These are phyloP conservation scores for Anomalospiza imberbis DNA, from an alignment of 2,797 vertebrate genomes.

Conservation along the genomic window DNA sequence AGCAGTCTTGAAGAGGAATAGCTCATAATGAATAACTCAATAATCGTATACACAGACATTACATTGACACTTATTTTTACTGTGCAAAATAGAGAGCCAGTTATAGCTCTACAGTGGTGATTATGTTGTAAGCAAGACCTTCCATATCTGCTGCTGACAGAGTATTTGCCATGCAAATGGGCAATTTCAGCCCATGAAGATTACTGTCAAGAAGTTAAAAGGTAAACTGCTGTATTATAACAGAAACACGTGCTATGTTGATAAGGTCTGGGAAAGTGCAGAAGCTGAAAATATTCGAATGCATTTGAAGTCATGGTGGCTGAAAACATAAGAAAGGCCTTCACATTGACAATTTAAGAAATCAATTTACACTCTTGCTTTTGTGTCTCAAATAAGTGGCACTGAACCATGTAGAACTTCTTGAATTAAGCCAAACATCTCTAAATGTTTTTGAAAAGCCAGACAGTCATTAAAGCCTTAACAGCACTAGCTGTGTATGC, in stretches of 20 bases:
- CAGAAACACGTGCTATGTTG: background rate
- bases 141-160: background rate
- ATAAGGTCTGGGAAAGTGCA: background rate
- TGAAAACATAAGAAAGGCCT: background rate
- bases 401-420: background rate
- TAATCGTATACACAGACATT: background rate
- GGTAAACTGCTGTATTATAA: background rate
- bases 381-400: background rate
- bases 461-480: background rate
- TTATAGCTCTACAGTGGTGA: background rate
- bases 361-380: background rate
- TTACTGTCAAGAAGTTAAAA: background rate
- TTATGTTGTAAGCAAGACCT: background rate
- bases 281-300: background rate
- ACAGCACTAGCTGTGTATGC: background rate
- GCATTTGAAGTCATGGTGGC: background rate
- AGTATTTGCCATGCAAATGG: background rate
- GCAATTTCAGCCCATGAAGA: background rate
- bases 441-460: background rate
- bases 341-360: background rate
- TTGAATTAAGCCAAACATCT: background rate
- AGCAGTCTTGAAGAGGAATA: background rate
- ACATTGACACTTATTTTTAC: background rate
- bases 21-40: background rate
- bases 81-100: background rate